Percentiles rank a stretch among this genome's conserved stretches.
phyloP scores from a whole-genome alignment of 2,113 vertebrate genomes.

The Syngnathus scovelli region DNA sequence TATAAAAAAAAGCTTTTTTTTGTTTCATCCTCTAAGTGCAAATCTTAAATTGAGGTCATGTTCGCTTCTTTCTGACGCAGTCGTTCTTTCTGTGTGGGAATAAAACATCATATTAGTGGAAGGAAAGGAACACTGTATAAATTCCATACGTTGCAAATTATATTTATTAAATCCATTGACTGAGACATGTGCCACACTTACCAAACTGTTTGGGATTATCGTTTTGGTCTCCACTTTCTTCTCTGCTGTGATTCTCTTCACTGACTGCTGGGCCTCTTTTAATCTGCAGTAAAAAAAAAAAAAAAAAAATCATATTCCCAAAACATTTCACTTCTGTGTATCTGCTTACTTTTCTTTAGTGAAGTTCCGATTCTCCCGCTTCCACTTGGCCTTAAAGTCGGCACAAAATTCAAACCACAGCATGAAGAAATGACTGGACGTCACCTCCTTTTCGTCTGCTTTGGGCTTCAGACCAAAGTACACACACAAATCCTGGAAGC shows the following conservation, averaged over 20 bases:
- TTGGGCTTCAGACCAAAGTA: conserved; percentile 89
- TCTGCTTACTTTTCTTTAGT: conserved; percentile 79
- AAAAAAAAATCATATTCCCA: too few relatives aligned
- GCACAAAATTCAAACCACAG: conserved; percentile 96
- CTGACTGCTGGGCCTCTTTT: conserved; percentile 84
- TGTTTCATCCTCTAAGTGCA: not conserved
- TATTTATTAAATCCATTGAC: not conserved
- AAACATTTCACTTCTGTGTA: too few relatives aligned
- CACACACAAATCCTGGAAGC: conserved; percentile 82
- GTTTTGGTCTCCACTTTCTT: conserved; percentile 94
- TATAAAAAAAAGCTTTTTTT: not conserved
- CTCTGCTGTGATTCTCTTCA: conserved; percentile 86
- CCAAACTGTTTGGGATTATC: conserved; percentile 88
- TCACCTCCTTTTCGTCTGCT: conserved; percentile 81
- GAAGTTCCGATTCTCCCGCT: conserved; percentile 88
- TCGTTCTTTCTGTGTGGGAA: conserved; percentile 84
- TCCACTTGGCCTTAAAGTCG: conserved; percentile 94
- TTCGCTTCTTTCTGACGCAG: conserved; percentile 87
- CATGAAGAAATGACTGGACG: conserved; percentile 80
- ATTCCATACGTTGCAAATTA: not conserved
- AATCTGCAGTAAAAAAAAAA: conserved; percentile 67
- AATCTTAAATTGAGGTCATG: conserved; percentile 44
- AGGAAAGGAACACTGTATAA: not conserved
- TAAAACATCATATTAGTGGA: conserved; percentile 6
- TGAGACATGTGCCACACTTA: conserved; percentile 49